These are phyloP conservation scores for Ailuropoda melanoleuca DNA, from an alignment of 2,113 vertebrate genomes.

Conservation along the genomic window DNA sequence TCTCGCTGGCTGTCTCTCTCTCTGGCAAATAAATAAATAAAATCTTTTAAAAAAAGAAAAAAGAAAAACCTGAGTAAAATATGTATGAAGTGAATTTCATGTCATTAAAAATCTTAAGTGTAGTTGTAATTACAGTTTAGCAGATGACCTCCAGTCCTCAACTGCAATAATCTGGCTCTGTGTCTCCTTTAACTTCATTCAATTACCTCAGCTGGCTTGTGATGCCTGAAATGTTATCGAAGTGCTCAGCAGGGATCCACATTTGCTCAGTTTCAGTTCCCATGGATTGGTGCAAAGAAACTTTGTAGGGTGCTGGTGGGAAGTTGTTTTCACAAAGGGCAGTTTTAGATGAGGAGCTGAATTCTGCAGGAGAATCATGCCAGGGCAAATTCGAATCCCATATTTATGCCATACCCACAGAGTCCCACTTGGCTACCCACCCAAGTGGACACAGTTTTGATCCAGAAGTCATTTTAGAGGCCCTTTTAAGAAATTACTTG, in stretches of 20 bases:
- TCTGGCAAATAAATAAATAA: no score
- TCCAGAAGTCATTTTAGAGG: background rate
- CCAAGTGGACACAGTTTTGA: background rate
- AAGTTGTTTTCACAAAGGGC: background rate
- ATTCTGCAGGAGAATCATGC: background rate
- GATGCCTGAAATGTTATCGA: background rate
- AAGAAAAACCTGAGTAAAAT: constrained; percentile 39
- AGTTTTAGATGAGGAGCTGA: background rate
- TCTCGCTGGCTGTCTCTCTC: no score
- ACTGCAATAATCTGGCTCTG: background rate
- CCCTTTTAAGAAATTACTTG: constrained; percentile 23
- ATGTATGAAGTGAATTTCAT: constrained; percentile 4
- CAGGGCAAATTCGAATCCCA: background rate
- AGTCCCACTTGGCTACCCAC: background rate
- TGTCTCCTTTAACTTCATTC: background rate
- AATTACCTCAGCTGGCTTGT: background rate
- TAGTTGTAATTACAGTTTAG: background rate
- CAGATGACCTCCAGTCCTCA: background rate
- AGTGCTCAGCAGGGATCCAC: background rate
- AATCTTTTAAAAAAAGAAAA: background rate
- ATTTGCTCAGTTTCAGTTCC: background rate
- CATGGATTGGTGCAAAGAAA: background rate
- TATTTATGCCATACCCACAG: background rate
- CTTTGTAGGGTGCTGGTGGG: background rate
- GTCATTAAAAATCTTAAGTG: constrained; percentile 29